A percentile compares a stretch with the other conserved stretches of the same genome.
Conservation (phyloP, 1,140 invertebrate genomes). For the Trinorchestia longiramus region DNA sequence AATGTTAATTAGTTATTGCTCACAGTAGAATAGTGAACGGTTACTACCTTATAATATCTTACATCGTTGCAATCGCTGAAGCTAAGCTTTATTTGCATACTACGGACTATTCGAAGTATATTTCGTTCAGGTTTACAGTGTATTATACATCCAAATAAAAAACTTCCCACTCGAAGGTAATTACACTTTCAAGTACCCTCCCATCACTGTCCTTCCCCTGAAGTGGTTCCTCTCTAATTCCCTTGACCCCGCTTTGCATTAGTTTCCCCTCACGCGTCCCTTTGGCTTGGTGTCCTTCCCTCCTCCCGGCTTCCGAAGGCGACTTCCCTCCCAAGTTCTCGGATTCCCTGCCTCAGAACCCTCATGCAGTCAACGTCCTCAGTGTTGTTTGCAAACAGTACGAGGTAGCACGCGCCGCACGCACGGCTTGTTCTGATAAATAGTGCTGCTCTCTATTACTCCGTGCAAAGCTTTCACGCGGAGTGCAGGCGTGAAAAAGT, state of each 20-base stretch:
- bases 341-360: background rate
- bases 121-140: background rate
- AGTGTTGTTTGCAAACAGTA: slow-evolving; percentile 5
- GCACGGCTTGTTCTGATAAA: background rate
- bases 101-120: background rate
- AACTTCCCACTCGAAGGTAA: background rate
- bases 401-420: background rate
- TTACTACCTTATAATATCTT: too few relatives aligned
- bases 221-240: background rate
- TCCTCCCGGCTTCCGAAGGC: background rate
- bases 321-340: background rate
- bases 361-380: slow-evolving; percentile 7
- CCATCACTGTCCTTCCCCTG: background rate
- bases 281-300: background rate
- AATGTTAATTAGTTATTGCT: too few relatives aligned
- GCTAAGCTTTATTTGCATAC: too few relatives aligned
- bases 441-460: slow-evolving; percentile 7
- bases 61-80: too few relatives aligned
- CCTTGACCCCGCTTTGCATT: slow-evolving; percentile 40
- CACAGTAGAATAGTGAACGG: too few relatives aligned
- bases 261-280: slow-evolving; percentile 15
- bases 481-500: slow-evolving; percentile 7
- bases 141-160: background rate
- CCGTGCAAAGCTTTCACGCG: background rate
- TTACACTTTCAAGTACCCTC: slow-evolving; percentile 2